Percentiles rank a stretch among this genome's conserved stretches.
Evolutionary conservation across 2,113 vertebrate species (phyloP).

Genomic region (Bos taurus): ARS-UCD2.0 NC_037345.1:6224001-6224500

Average conservation of each 20-base stretch:
- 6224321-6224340: background rate
- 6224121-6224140: too few species aligned
- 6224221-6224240: rapidly evolving
- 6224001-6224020: background rate
- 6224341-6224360: background rate
- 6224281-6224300: background rate
- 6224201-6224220: background rate
- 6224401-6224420: background rate
- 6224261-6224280: background rate
- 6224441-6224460: background rate
- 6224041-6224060: background rate
- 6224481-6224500: background rate
- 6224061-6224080: background rate
- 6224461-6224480: background rate
- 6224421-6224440: background rate
- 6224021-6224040: background rate
- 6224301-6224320: background rate
- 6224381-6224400: background rate
- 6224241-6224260: background rate
- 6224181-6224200: rapidly evolving
- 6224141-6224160: background rate
- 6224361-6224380: background rate
- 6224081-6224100: background rate
- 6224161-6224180: background rate
- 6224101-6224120: background rate